A percentile compares a stretch with the other conserved stretches of the same genome.
These are phyloP conservation scores for Portunus trituberculatus DNA, from an alignment of 1,140 invertebrate species.

Conservation along the genomic window DNA sequence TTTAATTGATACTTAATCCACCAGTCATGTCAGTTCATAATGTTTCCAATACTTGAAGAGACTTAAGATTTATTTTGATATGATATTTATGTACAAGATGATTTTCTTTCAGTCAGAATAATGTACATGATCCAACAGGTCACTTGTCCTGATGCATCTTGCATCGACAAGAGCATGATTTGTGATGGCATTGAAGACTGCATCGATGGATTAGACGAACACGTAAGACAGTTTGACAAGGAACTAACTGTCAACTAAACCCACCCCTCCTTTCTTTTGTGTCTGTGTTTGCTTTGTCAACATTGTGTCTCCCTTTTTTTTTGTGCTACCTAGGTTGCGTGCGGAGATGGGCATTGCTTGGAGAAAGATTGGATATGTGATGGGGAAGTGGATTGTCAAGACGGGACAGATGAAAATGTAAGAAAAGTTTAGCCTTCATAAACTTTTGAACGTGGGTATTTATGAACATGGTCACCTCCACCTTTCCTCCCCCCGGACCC, in stretches of 20 bases:
- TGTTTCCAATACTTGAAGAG: background rate
- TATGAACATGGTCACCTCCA: background rate
- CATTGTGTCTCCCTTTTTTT: slow-evolving; percentile 58
- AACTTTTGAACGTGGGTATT: background rate
- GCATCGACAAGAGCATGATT: slow-evolving; percentile 50
- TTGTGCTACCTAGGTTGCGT: slow-evolving; percentile 77
- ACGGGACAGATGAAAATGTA: slow-evolving; percentile 84
- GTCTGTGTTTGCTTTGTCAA: slow-evolving; percentile 48
- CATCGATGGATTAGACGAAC: slow-evolving; percentile 66
- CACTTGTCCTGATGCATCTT: slow-evolving; percentile 66
- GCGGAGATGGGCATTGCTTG: slow-evolving; percentile 88
- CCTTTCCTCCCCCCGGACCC: background rate
- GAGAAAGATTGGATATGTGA: slow-evolving; percentile 91
- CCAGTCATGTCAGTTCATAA: too few species aligned
- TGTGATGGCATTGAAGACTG: slow-evolving; percentile 67
- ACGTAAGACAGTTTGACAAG: slow-evolving; percentile 53
- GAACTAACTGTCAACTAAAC: slow-evolving; percentile 46
- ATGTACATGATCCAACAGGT: slow-evolving; percentile 67
- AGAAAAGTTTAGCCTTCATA: slow-evolving; percentile 80
- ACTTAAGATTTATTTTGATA: too few species aligned
- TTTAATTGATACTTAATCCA: too few species aligned
- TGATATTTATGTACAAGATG: too few species aligned
- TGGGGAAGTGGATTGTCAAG: slow-evolving; percentile 88
- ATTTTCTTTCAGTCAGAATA: background rate
- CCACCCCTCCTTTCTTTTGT: slow-evolving; percentile 17